Evolutionary conservation across 1,140 invertebrate genomes (phyloP), one percentile per base, ranked within the genome.

Genomic region (Saccostrea cuccullata): DNA sequence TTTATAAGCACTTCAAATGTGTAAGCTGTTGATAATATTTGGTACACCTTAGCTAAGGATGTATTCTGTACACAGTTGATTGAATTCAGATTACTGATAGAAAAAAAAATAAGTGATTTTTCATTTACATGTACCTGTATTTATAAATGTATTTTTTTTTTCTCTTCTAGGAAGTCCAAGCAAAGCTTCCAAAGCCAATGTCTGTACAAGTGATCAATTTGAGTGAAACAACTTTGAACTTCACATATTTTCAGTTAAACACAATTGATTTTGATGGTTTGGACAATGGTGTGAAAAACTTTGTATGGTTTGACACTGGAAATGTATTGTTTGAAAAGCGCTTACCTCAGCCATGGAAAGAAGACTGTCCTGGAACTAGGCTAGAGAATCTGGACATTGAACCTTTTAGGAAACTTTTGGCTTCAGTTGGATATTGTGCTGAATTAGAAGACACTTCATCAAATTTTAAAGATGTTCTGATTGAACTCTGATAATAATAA

Each of bases 221-320:
- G 1, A 96, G 98, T 93, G 96, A 97, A 20, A 95, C 96, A 87
- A 93, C 95, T 11, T 97, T 97, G 92, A 96, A 98, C 92, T 98
- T 98, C 94, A 96, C 97, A 13, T 96, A 97, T 60, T 96, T 97
- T 89, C 97, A 98, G 95, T 95, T 98, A n/a, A 98, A 98, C 92
- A 98, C 97, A 2, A 94, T 98, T 26, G 95, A 97, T 94, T 90
- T 97, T 6, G 95, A 96, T 93, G 30, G 15, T 77, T 88, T 60
- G 12, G 93, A 86, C 47, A 94, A 96, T 55, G 96, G 96, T n/a
- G 94, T 96, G 2, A 97, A 97, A 93, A 98, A 98, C 95, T 96
- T 97, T 90, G 97, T 97, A 96, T 98, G 97, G 96, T 96, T 96
- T 87, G 96, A 96, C 77, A 96, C 96, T 30, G 95, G 95, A 89